Evolutionary conservation across 2,888 invertebrate genomes (phyloP), one percentile per base, ranked within the genome.

Genomic region (Flabesymbios commensalis): DNA sequence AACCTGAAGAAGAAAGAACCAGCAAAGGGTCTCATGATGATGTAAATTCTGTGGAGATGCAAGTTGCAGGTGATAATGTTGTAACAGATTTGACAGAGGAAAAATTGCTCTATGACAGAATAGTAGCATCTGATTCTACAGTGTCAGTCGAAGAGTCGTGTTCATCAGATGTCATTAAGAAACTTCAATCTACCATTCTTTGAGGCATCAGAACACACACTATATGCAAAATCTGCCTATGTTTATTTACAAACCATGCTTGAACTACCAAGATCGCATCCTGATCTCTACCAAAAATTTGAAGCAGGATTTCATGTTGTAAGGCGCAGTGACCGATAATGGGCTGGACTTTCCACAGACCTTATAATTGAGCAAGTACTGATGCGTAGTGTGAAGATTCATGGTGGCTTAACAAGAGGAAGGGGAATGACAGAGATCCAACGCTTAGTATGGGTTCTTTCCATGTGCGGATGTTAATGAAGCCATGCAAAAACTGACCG

Each of bases 281-380:
- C 66, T 45, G 63, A 68, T 36, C 41, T 72, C 1, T 52, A 67
- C 49, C 7, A 26, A 10, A 7, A 22, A 1, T 72, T 71, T 43
- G 10, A 31, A 7, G 3, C 54, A 17, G 70, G 71, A 1, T 29
- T 49, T 26, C 70, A 69, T 59, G 68, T 68, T 29, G 36, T 70
- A 3, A 24, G 59, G 10, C 31, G 57, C 33, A 68, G 59, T 36
- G 67, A 71, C 45, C 53, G 70, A 28, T 70, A 56, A 31, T 73
- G 73, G 73, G 70, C 66, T 19, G 72, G 72, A 22, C 45, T 74
- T 7, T 63, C 71, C 14, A 61, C 69, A 26, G 73, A 74, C 54
- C 63, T 74, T 29, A 54, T 69, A 1, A 74, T 74, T 26, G 73
- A 73, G 57, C 74, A 74, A 52, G 63, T 60, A 1, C 60, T 74